Evolutionary conservation across 2,888 invertebrate genomes (phyloP).

Genomic region (Uloborus plumipes): DNA sequence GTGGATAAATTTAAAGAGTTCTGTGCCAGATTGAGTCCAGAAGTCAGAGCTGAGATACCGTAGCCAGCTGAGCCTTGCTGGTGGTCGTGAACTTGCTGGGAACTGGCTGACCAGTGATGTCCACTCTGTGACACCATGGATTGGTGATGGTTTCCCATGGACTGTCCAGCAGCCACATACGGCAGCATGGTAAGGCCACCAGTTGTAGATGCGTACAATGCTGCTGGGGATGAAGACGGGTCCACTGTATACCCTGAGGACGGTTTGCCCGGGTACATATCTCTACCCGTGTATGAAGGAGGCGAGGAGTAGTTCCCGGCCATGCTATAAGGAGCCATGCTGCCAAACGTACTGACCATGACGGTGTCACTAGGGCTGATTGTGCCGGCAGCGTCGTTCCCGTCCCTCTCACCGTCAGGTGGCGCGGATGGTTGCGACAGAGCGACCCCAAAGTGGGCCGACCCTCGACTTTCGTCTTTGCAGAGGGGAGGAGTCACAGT

Average conservation of each 20-base stretch:
- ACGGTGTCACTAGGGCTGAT: slow-evolving; percentile 50
- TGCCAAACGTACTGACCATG: slow-evolving; percentile 65
- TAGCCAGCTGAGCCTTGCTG: slow-evolving; percentile 46
- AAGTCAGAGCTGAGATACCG: slow-evolving; percentile 52
- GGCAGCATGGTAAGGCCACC: slow-evolving; percentile 50
- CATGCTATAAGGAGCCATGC: slow-evolving; percentile 65
- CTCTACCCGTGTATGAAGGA: slow-evolving; percentile 58
- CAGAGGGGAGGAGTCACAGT: slow-evolving; percentile 29
- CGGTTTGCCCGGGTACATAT: slow-evolving; percentile 55
- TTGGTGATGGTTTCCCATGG: slow-evolving; percentile 44
- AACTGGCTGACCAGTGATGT: slow-evolving; percentile 41
- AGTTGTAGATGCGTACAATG: slow-evolving; percentile 42
- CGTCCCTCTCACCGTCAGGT: slow-evolving; percentile 42
- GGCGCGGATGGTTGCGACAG: slow-evolving; percentile 33
- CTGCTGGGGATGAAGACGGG: slow-evolving; percentile 31
- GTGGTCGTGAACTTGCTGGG: slow-evolving; percentile 54
- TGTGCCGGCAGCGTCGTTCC: slow-evolving; percentile 18
- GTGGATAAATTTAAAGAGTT: slow-evolving; percentile 49
- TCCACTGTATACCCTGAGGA: slow-evolving; percentile 43
- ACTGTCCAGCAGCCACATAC: slow-evolving; percentile 48
- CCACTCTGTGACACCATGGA: slow-evolving; percentile 47
- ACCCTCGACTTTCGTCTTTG: slow-evolving; percentile 23
- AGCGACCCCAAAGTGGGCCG: slow-evolving; percentile 1
- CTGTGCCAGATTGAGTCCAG: slow-evolving; percentile 46
- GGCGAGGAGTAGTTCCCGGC: slow-evolving; percentile 62